Base-by-base conservation (phyloP, 2,797 vertebrate genomes). In the Characodon lateralis region DNA sequence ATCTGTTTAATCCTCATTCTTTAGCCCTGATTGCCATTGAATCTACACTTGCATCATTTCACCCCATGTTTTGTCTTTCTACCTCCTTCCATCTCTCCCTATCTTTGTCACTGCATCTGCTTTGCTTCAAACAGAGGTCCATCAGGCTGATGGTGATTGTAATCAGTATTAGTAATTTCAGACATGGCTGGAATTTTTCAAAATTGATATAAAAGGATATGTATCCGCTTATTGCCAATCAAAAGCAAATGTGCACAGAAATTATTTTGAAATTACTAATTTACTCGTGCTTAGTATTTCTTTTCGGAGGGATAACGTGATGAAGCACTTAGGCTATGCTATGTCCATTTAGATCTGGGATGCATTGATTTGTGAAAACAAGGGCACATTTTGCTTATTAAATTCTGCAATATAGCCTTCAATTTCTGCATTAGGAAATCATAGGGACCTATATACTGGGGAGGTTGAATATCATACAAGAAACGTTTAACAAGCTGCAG, bases 101-200 rank as follows among this genome's bases (percentile, higher is more conserved):
- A n/a, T 28, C 73, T 87, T 78, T 71, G 70, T 76, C 66, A 35
- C 43, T 24, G 22, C 6, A 2, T 77, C 66, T 65, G 65, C 50
- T 82, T 79, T 58, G 74, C 81, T 76, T 86, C 76, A 74, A 72
- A n/a, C 0, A 31, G 82, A 84, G 85, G 39, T 73, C 71, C 51
- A 56, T 75, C 61, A 73, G 78, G 80, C 46, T 74, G 82, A 80
- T 87, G 75, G 80, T 73, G 83, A 59, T 79, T 89, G 78, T 87
- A 90, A 91, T 91, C 78, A 46, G 71, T 77, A 73, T 1, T 26
- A 8, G 41, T 69, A 69, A n/a, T 86, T 88, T 82, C 69, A 71
- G 85, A 87, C 51, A 3, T 80, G 78, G 76, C 79, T 69, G 74
- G 78, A 81, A 81, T 86, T 83, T 28, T 81, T 88, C 89, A 82